A percentile compares a stretch with the other conserved stretches of the same genome.
Conservation (phyloP, 2,888 invertebrate genomes). For the Habrosyne pyritoides region DNA sequence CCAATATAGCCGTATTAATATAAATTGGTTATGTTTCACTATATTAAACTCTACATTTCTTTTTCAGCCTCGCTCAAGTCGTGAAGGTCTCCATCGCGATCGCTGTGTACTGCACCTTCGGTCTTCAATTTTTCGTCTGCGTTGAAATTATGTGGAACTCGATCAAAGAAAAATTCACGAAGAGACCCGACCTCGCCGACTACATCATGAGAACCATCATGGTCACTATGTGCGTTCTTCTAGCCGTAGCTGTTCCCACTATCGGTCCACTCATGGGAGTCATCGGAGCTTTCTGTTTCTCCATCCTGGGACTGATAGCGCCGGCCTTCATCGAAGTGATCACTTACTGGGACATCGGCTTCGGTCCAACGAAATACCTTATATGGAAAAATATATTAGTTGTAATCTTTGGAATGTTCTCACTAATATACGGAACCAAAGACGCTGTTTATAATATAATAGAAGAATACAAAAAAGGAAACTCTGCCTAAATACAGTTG, state of each 20-base stretch:
- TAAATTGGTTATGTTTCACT: no score
- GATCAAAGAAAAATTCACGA: slow-evolving; percentile 88
- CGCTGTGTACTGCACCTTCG: slow-evolving; percentile 97
- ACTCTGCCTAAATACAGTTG: background rate
- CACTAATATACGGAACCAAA: slow-evolving; percentile 90
- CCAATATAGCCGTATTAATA: no score
- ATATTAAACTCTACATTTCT: slow-evolving; percentile 8
- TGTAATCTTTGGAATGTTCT: slow-evolving; percentile 89
- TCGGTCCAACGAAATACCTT: slow-evolving; percentile 88
- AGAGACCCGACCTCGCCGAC: slow-evolving; percentile 87
- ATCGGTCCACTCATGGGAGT: slow-evolving; percentile 95
- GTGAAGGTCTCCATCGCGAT: slow-evolving; percentile 94
- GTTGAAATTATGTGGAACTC: slow-evolving; percentile 95
- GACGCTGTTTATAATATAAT: slow-evolving; percentile 62
- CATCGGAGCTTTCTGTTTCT: slow-evolving; percentile 97
- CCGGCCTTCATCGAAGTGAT: slow-evolving; percentile 94
- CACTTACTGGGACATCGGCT: slow-evolving; percentile 93
- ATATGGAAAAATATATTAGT: slow-evolving; percentile 92
- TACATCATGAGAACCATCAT: slow-evolving; percentile 88
- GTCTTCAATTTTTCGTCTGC: slow-evolving; percentile 98
- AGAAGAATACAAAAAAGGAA: slow-evolving; percentile 38
- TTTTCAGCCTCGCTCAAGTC: slow-evolving; percentile 90
- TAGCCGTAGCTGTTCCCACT: slow-evolving; percentile 94
- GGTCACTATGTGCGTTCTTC: slow-evolving; percentile 86
- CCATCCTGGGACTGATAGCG: slow-evolving; percentile 93